Conservation (phyloP, 2,888 invertebrate genomes). For the Rotaria socialis region DNA sequence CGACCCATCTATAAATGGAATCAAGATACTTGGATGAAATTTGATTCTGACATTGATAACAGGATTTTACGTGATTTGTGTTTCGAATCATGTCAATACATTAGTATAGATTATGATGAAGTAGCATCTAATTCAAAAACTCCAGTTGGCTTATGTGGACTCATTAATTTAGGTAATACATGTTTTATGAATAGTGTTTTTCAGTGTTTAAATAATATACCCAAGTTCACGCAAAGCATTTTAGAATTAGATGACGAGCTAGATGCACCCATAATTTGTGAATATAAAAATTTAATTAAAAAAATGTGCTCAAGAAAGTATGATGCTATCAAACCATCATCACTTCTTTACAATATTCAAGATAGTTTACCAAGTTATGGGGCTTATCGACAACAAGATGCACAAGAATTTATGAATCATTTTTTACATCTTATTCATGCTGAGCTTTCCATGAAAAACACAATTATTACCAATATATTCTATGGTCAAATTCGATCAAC, state of each 20-base stretch:
- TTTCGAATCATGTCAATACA: not conserved
- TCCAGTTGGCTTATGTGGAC: not conserved
- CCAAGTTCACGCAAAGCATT: not conserved
- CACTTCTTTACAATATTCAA: not conserved
- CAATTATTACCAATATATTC: conserved; percentile 64
- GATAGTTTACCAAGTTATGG: not conserved
- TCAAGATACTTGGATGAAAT: not conserved
- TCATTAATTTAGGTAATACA: not conserved
- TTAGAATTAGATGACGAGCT: not conserved
- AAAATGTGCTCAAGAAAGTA: not conserved
- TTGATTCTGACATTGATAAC: not conserved
- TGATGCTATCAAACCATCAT: not conserved
- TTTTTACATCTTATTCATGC: not conserved
- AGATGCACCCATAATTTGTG: not conserved
- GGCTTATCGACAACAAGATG: not conserved
- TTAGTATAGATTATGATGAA: not conserved
- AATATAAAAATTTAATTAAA: not conserved
- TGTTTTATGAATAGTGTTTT: not conserved
- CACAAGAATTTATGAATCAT: conserved; percentile 3
- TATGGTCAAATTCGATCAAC: conserved; percentile 65
- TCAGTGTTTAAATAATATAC: conserved; percentile 2
- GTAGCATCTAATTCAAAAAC: not conserved
- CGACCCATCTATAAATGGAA: not conserved
- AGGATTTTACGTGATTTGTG: not conserved
- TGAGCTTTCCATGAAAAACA: conserved; percentile 53